Evolutionary conservation across 2,888 invertebrate genomes (phyloP).

Genomic region (Nebria salina): DNA sequence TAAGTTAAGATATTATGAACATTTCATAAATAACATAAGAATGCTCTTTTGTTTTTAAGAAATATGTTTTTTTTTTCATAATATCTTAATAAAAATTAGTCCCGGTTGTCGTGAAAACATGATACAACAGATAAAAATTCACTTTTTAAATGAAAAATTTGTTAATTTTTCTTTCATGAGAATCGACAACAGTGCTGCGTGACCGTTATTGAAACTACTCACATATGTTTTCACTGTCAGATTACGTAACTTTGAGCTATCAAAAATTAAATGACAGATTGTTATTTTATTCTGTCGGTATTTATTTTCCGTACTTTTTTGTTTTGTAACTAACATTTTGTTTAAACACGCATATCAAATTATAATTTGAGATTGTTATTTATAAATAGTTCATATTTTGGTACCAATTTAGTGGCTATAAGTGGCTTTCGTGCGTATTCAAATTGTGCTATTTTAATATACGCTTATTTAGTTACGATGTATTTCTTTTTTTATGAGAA

Average conservation of each 20-base stretch:
- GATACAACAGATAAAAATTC: not conserved
- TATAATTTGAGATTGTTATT: slow-evolving; percentile 13
- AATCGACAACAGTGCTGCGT: slow-evolving; percentile 5
- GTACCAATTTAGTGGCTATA: slow-evolving; percentile 2
- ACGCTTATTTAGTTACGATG: slow-evolving; percentile 16
- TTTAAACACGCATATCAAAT: slow-evolving; percentile 5
- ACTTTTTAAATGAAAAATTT: not conserved
- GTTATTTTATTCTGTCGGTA: slow-evolving; percentile 10
- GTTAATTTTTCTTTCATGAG: not conserved
- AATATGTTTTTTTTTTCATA: not conserved
- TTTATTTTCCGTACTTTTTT: not conserved
- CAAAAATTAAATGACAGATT: slow-evolving; percentile 22
- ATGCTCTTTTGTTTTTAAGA: not conserved
- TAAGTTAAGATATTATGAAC: slow-evolving; percentile 11
- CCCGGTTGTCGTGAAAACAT: not conserved
- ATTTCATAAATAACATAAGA: slow-evolving; percentile 12
- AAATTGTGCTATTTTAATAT: slow-evolving; percentile 19
- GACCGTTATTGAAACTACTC: not conserved
- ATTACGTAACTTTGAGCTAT: slow-evolving; percentile 11
- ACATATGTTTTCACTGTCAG: slow-evolving; percentile 6
- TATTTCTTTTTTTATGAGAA: not conserved
- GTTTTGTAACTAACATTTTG: slow-evolving; percentile 7
- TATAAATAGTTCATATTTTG: slow-evolving; percentile 6
- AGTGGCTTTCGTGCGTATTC: slow-evolving; percentile 12
- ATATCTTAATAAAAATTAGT: slow-evolving; percentile 20